Conservation (phyloP, 2,888 invertebrate species). For the Poecilobothrus nobilitatus region DNA sequence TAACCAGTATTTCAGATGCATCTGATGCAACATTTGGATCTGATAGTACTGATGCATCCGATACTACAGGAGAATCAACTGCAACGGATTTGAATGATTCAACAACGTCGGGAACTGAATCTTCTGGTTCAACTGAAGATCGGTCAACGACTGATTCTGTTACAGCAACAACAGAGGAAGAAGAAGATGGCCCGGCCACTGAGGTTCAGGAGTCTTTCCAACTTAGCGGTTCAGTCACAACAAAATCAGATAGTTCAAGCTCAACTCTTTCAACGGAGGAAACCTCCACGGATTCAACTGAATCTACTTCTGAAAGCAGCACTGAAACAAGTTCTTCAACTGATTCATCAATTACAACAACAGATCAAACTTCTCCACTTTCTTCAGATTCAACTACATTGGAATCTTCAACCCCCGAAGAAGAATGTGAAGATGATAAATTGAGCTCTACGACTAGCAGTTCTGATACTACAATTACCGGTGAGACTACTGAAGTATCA, state of each 20-base stretch:
- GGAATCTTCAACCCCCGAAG: not conserved
- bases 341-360: slow-evolving; percentile 14
- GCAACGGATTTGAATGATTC: not conserved
- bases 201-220: not conserved
- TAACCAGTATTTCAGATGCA: not conserved
- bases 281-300: slow-evolving; percentile 4
- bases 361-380: not conserved
- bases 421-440: not conserved
- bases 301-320: slow-evolving; percentile 24
- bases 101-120: not conserved
- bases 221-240: slow-evolving; percentile 8
- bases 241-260: too few species aligned
- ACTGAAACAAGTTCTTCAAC: slow-evolving; percentile 14
- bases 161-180: not conserved
- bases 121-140: slow-evolving; percentile 14
- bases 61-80: not conserved
- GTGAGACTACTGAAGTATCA: slow-evolving; percentile 7
- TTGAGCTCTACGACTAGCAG: not conserved
- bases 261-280: not conserved
- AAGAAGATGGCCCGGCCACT: not conserved
- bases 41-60: not conserved
- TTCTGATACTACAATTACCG: not conserved
- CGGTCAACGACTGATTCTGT: not conserved
- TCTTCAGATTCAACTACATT: slow-evolving; percentile 15
- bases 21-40: not conserved